Evolutionary conservation across 2,797 vertebrate genomes (phyloP).

Genomic region (Orientallactaga sibirica): DNA sequence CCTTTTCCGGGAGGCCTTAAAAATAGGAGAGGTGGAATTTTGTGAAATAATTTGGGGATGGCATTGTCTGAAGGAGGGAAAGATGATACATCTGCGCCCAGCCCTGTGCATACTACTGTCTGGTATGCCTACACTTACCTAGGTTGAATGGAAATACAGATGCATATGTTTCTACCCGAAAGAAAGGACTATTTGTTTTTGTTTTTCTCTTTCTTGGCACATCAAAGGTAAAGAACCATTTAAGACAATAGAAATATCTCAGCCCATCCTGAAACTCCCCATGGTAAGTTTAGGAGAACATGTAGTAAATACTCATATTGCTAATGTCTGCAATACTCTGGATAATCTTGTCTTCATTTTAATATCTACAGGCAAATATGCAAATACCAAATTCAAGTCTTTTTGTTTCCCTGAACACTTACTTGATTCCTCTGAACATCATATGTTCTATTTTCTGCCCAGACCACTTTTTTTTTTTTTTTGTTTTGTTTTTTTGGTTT

Average conservation of each 20-base stretch:
- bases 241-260: conserved; percentile 50
- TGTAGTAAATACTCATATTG: conserved; percentile 7
- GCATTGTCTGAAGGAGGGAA: conserved; percentile 73
- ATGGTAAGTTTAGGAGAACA: conserved; percentile 23
- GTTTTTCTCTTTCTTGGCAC: conserved; percentile 27
- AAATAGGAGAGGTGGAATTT: conserved; percentile 82
- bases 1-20: conserved; percentile 82
- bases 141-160: conserved; percentile 34
- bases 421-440: conserved; percentile 15
- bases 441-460: conserved; percentile 33
- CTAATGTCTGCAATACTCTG: neutral
- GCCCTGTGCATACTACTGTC: conserved; percentile 16
- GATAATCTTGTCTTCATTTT: too few species aligned
- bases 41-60: conserved; percentile 73
- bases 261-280: conserved; percentile 26
- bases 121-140: neutral
- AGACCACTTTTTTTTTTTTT: neutral
- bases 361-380: neutral
- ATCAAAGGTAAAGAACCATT: conserved; percentile 44
- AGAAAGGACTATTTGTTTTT: neutral
- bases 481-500: too few species aligned
- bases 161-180: neutral
- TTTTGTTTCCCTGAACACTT: neutral
- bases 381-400: neutral
- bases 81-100: conserved; percentile 39